Evolutionary conservation across 2,888 invertebrate genomes (phyloP).

Genomic region (Synanthedon tipuliformis): DNA sequence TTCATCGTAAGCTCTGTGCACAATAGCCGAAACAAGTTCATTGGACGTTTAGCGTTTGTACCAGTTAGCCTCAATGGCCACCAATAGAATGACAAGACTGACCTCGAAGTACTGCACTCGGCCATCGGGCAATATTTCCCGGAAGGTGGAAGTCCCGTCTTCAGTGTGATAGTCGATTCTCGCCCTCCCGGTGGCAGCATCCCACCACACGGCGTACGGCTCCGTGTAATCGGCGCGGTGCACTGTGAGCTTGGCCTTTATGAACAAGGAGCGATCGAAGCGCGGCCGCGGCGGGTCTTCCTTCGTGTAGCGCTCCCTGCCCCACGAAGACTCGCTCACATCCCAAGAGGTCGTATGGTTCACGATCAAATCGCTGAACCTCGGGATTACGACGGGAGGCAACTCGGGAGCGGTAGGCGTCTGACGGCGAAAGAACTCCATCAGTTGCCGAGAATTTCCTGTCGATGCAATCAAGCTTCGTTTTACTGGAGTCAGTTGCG

Average conservation of each 20-base stretch:
- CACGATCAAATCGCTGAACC: slow-evolving; percentile 1
- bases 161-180: slow-evolving; percentile 31
- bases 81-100: not conserved
- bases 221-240: slow-evolving; percentile 42
- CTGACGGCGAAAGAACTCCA: slow-evolving; percentile 34
- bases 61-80: no score
- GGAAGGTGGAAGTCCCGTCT: slow-evolving; percentile 32
- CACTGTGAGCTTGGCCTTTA: slow-evolving; percentile 35
- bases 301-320: not conserved
- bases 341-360: not conserved
- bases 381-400: slow-evolving; percentile 33
- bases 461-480: slow-evolving; percentile 1
- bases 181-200: slow-evolving; percentile 35
- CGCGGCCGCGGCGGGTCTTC: slow-evolving; percentile 23
- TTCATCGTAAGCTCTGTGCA: not conserved
- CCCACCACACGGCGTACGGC: slow-evolving; percentile 40
- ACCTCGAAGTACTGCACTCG: slow-evolving; percentile 31
- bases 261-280: slow-evolving; percentile 25
- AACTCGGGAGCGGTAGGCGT: slow-evolving; percentile 23
- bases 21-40: not conserved
- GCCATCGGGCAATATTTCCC: slow-evolving; percentile 22
- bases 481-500: not conserved
- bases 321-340: not conserved
- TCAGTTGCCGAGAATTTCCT: slow-evolving; percentile 30
- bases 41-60: not conserved